Base-by-base conservation (phyloP, 2,113 vertebrate genomes). In the Emydocephalus ijimae region DNA sequence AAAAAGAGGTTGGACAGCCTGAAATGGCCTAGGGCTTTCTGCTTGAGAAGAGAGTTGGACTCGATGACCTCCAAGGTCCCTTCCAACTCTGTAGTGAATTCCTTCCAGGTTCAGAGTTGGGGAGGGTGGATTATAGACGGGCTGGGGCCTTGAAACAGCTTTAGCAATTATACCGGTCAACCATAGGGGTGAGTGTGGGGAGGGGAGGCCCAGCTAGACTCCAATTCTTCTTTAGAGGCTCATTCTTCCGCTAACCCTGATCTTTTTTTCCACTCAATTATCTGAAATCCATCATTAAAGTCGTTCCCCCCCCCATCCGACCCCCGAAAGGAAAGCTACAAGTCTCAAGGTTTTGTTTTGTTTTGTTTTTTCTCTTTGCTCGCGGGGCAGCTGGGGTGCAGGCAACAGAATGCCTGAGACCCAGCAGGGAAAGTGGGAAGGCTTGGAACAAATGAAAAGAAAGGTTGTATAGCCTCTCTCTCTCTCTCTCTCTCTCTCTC, bases 141-240 rank as follows among this genome's bases (percentile, higher is more conserved):
- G 4, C 54, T 74, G 92, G 88, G 69, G 23, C 91, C 94, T 87
- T 94, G 93, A 92, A 94, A 95, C 69, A 89, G 61, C 94, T 6
- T 24, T 61, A 43, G 74, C 52, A 26, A 50, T 89, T 23, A 45
- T 61, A 18, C 34, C 10, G 43, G 43, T 45, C 90, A 69, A 54
- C 23, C 8, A 5, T 6, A 26, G 64, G 10, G 2, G 10, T 3
- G 54, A 10, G 26, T 8, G 39, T 69, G 29, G 2, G 12, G 18
- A 21, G 10, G 50, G 39, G 92, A 93, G 95, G 95, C 34, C 94
- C 95, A 89, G 87, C 87, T 43, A 48, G 93, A 74, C 34, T 69
- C 56, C 90, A 2, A 85, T 93, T 87, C 94, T 95, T 92, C 86
- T 94, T 94, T 90, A 0, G 86, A 89, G 48, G 87, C 45, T n/a